These are phyloP conservation scores for Andrena chrysosceles DNA, from an alignment of 2,888 invertebrate genomes.

Conservation along the genomic window DNA sequence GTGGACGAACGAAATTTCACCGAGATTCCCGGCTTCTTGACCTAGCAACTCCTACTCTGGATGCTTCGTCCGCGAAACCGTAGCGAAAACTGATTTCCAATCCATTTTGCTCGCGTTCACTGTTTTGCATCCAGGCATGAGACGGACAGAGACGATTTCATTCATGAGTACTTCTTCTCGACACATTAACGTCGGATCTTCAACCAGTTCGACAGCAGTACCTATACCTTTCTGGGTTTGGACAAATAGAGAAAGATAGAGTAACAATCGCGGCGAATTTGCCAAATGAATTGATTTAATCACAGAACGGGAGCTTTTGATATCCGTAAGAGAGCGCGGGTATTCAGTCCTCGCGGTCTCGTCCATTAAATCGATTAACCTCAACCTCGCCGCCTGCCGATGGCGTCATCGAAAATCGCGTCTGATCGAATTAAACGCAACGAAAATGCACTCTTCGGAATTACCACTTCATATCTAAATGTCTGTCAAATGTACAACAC, in stretches of 20 bases:
- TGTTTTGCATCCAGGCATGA: background rate
- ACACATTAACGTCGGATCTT: background rate
- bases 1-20: conserved; percentile 26
- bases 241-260: background rate
- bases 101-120: background rate
- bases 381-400: conserved; percentile 11
- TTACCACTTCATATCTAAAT: conserved; percentile 81
- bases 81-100: background rate
- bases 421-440: conserved; percentile 56
- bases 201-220: background rate
- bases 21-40: conserved; percentile 1
- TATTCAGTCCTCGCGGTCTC: conserved; percentile 2
- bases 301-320: conserved; percentile 30
- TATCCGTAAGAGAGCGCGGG: conserved; percentile 5
- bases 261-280: conserved; percentile 31
- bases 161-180: background rate
- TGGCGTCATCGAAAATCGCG: conserved; percentile 31
- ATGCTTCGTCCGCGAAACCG: background rate
- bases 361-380: conserved; percentile 56
- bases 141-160: background rate
- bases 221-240: background rate
- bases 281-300: conserved; percentile 41
- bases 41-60: background rate
- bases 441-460: conserved; percentile 82
- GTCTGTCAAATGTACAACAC: conserved; percentile 81